Evolutionary conservation across 2,797 vertebrate genomes (phyloP), one percentile per base, ranked within the genome.

Genomic region (Sylvia borin): DNA sequence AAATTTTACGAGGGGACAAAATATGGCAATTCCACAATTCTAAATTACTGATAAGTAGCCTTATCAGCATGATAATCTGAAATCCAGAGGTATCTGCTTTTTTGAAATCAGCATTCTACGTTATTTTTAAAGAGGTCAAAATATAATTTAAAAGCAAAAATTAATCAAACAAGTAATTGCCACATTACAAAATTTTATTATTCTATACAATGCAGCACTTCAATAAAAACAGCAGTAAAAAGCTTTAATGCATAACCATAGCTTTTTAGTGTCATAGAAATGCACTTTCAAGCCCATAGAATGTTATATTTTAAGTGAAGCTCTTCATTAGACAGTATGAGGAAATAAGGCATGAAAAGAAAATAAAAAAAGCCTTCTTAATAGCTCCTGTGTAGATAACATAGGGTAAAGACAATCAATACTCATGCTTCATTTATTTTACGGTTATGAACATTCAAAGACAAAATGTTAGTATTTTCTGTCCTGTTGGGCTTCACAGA

Each of bases 381-480:
- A 98, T 96, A 97, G 97, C 97, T 97, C 97, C 95, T 97, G 95
- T 97, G 97, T 91, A 97, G 96, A 97, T 96, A 98, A 98, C 96
- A 86, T 96, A 96, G 97, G 97, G 81, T 77, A 97, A 98, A 98
- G 97, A 98, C 97, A 98, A 98, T 99, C 98, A 98, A 98, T 98
- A 98, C 89, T 80, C 97, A 98, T 94, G 98, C 97, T 98, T 98
- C 98, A 99, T 99, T 99, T 98, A 97, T 92, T 98, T 99, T 98
- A 98, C 98, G 96, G 97, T 94, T 94, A 85, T 97, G 95, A 98
- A 96, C 94, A 98, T 96, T 98, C 96, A 92, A 87, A 95, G 96
- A 84, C 92, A 98, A 98, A 97, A 96, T 95, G 95, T 97, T 98
- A 96, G 95, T 95, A 95, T 97, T 94, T 93, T 95, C 68, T 96